Evolutionary conservation across 2,888 invertebrate genomes (phyloP).

Genomic region (Limnephilus auricula): DNA sequence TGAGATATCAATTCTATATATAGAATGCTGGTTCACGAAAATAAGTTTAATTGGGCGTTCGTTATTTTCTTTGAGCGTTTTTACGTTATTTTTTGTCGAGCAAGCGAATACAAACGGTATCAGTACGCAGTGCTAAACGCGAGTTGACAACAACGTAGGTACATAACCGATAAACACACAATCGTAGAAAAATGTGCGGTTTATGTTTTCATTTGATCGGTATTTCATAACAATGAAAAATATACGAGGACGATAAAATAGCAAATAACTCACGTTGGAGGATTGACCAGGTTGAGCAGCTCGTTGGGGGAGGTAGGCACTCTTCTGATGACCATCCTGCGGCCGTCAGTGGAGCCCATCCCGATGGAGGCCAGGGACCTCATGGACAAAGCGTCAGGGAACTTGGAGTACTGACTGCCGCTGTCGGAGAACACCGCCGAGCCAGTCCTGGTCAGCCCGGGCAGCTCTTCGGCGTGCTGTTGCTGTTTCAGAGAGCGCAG

Average conservation of each 20-base stretch:
- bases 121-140: not conserved
- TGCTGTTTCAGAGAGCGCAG: conserved; percentile 69
- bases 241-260: conserved; percentile 7
- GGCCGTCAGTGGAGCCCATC: conserved; percentile 92
- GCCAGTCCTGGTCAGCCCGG: conserved; percentile 69
- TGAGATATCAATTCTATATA: too few species aligned
- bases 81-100: not conserved
- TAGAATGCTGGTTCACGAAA: not conserved
- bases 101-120: not conserved
- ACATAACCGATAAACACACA: not conserved
- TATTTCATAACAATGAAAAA: not conserved
- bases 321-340: conserved; percentile 89
- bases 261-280: conserved; percentile 85
- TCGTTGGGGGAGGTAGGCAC: conserved; percentile 92
- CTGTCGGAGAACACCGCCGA: conserved; percentile 81
- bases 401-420: conserved; percentile 76
- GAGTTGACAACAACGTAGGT: not conserved
- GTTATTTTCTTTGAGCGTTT: not conserved
- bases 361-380: conserved; percentile 90
- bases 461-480: conserved; percentile 74
- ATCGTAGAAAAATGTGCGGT: not conserved
- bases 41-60: not conserved
- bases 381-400: conserved; percentile 84
- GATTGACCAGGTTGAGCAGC: conserved; percentile 90
- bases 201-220: not conserved